Base-by-base conservation (phyloP, 2,113 vertebrate species). In the Bubalus kerabau region DNA sequence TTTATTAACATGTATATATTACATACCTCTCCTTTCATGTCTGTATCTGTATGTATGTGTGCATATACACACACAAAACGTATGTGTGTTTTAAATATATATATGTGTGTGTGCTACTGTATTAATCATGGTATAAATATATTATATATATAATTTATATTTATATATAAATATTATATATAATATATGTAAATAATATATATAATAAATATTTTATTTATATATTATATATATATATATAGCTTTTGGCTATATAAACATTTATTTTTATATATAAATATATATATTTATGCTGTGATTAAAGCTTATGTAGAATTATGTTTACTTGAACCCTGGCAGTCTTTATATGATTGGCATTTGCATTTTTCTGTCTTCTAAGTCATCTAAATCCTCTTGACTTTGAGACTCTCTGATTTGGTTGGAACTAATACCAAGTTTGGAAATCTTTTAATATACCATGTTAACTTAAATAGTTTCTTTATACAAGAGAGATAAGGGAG, bases 381-480 rank as follows among this genome's bases (percentile, higher is more conserved):
- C 36, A 30, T 97, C 76, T 94, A 19, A 59, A 93, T 96, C 78
- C 52, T 93, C 78, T 97, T 97, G 57, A 91, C 23, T 93, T 91
- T 87, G 56, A 92, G 82, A 80, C 19, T 36, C 97, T 97, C 95
- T 97, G 57, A 82, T 89, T 97, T 7, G 0, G 15, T 97, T 93
- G 62, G 97, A 97, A 64, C 57, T 96, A 57, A 74, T 50, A 82
- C 82, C 78, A 94, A 95, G 96, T 98, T 98, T 97, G 94, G 84
- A 88, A 96, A 46, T 93, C 85, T 97, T 97, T 97, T 97, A 91
- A 74, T 95, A 43, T 2, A 36, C 85, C 56, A 87, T 23, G 40
- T 97, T 98, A 97, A 97, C 56, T 91, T 80, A 19, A 96, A 71
- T 96, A 97, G 95, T 97, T 97, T 89, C 82, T 97, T 95, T 57